Evolutionary conservation across 2,888 invertebrate genomes (phyloP).

Genomic region (Cinara cedri): DNA sequence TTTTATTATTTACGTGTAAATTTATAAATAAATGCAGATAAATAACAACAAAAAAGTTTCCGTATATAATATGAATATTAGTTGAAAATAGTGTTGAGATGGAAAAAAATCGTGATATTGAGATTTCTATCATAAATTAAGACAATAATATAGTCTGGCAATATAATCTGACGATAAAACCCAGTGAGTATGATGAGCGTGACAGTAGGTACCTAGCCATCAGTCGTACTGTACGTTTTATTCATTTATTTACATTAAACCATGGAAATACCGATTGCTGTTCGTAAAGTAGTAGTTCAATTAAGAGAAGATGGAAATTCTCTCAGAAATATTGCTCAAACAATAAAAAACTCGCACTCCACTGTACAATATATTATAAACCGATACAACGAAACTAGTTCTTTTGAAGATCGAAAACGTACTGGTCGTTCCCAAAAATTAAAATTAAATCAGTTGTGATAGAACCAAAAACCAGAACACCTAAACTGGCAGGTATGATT

Average conservation of each 20-base stretch:
- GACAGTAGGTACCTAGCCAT: neutral
- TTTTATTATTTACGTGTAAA: too few relatives aligned
- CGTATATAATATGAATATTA: too few relatives aligned
- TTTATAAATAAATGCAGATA: neutral
- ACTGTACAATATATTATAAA: conserved; percentile 9
- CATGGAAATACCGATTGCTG: neutral
- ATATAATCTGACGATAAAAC: too few relatives aligned
- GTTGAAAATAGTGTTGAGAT: too few relatives aligned
- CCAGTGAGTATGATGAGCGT: too few relatives aligned
- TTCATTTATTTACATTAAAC: neutral
- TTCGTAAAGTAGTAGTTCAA: neutral
- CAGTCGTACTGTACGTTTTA: neutral
- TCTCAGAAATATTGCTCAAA: neutral
- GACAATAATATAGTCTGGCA: neutral
- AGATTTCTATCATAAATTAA: neutral
- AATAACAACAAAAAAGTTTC: neutral
- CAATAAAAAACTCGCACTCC: neutral
- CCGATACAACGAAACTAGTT: neutral
- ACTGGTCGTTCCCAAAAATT: neutral
- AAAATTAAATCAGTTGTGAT: neutral
- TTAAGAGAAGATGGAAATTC: neutral
- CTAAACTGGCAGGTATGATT: neutral
- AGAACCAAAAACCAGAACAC: neutral
- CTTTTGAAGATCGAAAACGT: neutral
- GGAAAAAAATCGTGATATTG: too few relatives aligned